Percentiles rank a stretch among this genome's conserved stretches.
Evolutionary conservation across 2,113 vertebrate genomes (phyloP).

Genomic region (Bubo scandiacus): DNA sequence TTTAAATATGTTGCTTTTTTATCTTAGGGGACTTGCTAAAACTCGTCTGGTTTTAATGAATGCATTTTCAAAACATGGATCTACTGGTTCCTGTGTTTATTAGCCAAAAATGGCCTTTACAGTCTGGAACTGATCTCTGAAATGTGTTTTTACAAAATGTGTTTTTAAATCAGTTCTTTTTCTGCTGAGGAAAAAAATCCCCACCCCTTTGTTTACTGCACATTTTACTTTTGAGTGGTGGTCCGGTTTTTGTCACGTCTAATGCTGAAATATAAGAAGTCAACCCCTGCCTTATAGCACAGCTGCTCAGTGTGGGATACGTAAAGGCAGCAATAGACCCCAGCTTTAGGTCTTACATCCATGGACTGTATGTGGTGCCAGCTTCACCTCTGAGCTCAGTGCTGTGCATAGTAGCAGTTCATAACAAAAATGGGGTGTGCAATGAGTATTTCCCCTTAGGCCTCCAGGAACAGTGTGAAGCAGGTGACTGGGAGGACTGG

Average conservation of each 20-base stretch:
- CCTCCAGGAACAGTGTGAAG: background rate
- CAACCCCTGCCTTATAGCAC: background rate
- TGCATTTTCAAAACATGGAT: background rate
- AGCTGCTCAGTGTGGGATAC: background rate
- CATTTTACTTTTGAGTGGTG: background rate
- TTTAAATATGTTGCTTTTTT: background rate
- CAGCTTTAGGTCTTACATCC: background rate
- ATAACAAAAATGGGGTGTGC: background rate
- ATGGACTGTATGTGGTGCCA: background rate
- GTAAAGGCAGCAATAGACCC: background rate
- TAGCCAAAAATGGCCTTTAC: background rate
- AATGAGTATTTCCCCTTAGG: background rate
- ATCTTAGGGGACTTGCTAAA: background rate
- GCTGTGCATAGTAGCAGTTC: background rate
- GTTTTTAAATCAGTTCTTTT: background rate
- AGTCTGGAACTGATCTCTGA: background rate
- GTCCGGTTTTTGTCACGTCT: background rate
- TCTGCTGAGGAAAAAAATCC: background rate
- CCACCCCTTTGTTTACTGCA: background rate
- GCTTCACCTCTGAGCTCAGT: background rate
- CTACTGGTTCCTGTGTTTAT: background rate
- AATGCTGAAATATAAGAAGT: background rate
- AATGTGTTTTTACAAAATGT: background rate
- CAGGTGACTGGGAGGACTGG: background rate
- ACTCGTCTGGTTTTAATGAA: background rate